Evolutionary conservation across 2,888 invertebrate species (phyloP).

Genomic region (Amphimallon solstitiale): DNA sequence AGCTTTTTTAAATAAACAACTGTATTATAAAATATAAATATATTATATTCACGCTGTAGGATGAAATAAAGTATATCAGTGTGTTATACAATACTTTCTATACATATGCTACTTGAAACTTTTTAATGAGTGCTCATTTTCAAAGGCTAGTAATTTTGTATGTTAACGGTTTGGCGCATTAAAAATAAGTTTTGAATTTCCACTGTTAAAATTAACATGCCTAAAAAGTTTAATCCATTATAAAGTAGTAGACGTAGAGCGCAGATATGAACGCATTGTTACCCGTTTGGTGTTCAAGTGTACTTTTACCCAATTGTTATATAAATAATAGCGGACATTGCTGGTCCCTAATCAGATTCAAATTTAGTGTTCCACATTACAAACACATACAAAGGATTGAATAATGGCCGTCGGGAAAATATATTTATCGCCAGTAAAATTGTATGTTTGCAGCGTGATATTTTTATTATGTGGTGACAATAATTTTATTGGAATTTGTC

Average conservation of each 20-base stretch:
- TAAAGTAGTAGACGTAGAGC: not conserved
- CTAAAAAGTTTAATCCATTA: conserved; percentile 1
- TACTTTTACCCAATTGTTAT: no score
- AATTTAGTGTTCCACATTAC: conserved; percentile 8
- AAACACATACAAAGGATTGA: conserved; percentile 1
- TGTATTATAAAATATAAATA: no score
- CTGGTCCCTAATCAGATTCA: not conserved
- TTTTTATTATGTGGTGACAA: not conserved
- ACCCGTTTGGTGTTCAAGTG: no score
- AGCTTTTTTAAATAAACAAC: no score
- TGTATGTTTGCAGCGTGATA: not conserved
- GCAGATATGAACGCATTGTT: not conserved
- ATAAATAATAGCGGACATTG: not conserved
- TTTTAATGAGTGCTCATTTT: no score
- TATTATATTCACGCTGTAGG: no score
- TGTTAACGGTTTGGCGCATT: not conserved
- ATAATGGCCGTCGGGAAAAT: not conserved
- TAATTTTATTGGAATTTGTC: not conserved
- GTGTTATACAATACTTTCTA: no score
- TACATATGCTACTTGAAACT: no score
- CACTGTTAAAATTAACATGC: not conserved
- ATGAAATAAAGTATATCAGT: no score
- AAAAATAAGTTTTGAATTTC: conserved; percentile 1
- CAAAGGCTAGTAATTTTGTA: no score
- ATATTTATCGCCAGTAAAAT: not conserved